These are phyloP conservation scores for Eumacrocentrus americanus DNA, from an alignment of 2,888 invertebrate species.

Conservation along the genomic window DNA sequence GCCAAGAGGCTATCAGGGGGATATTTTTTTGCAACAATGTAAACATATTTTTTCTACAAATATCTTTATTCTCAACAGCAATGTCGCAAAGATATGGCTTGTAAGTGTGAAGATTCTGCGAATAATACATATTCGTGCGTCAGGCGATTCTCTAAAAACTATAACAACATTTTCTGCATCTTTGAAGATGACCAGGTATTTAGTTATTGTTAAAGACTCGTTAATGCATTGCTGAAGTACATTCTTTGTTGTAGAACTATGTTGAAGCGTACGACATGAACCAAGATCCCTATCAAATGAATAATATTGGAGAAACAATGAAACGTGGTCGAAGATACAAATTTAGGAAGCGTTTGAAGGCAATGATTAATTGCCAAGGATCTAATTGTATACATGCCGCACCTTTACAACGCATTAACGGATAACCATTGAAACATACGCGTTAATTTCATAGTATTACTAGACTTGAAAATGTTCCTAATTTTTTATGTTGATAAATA, in stretches of 20 bases:
- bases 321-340: constrained; percentile 35
- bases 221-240: neutral
- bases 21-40: no score
- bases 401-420: no score
- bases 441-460: no score
- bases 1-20: no score
- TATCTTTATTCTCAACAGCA: constrained; percentile 61
- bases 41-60: no score
- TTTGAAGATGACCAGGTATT: constrained; percentile 68
- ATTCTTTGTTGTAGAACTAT: constrained; percentile 66
- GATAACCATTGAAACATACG: no score
- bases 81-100: constrained; percentile 71
- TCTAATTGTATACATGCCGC: constrained; percentile 33
- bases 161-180: constrained; percentile 70
- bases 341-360: constrained; percentile 46
- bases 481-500: no score
- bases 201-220: constrained; percentile 6
- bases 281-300: constrained; percentile 74
- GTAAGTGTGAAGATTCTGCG: constrained; percentile 83
- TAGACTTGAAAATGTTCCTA: no score
- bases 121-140: constrained; percentile 87
- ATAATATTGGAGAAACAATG: constrained; percentile 65
- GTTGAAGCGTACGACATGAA: constrained; percentile 78
- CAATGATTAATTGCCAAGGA: constrained; percentile 44
- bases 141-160: constrained; percentile 66